phyloP scores from a whole-genome alignment of 1,140 invertebrate species.

The Callitettix versicolor region DNA sequence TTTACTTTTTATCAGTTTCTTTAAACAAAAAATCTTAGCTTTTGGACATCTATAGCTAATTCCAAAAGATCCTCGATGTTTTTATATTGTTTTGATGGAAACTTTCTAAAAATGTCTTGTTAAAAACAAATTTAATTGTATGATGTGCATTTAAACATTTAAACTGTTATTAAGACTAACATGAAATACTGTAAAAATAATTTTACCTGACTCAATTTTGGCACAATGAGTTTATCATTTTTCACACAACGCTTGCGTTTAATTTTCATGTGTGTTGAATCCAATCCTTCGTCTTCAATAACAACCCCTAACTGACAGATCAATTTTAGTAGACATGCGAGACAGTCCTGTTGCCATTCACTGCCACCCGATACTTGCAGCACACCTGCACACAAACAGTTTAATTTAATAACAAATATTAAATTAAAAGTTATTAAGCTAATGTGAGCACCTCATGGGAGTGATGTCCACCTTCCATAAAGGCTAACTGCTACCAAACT shows the following conservation, averaged over 20 bases:
- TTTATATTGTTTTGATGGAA: not conserved
- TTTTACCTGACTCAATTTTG: slow-evolving; percentile 46
- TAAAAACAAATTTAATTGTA: not conserved
- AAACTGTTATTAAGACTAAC: not conserved
- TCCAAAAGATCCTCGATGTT: not conserved
- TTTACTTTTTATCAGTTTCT: too few species aligned
- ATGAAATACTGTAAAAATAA: not conserved
- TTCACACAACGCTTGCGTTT: slow-evolving; percentile 26
- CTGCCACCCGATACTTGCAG: slow-evolving; percentile 56
- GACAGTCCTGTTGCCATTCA: slow-evolving; percentile 90
- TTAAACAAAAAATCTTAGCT: too few species aligned
- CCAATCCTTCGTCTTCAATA: slow-evolving; percentile 15
- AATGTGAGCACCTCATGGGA: too few species aligned
- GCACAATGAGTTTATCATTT: slow-evolving; percentile 51
- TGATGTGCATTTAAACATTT: not conserved
- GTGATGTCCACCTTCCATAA: too few species aligned
- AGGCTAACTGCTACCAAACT: too few species aligned
- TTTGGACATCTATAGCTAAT: not conserved
- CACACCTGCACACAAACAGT: slow-evolving; percentile 40
- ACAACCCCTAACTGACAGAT: slow-evolving; percentile 73
- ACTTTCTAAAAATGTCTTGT: too few species aligned
- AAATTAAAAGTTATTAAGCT: too few species aligned
- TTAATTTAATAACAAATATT: too few species aligned
- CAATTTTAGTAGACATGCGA: slow-evolving; percentile 73
- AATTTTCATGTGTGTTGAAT: slow-evolving; percentile 25